Evolutionary conservation across 1,140 invertebrate genomes (phyloP).

Genomic region (Trypoxylus dichotomus): DNA sequence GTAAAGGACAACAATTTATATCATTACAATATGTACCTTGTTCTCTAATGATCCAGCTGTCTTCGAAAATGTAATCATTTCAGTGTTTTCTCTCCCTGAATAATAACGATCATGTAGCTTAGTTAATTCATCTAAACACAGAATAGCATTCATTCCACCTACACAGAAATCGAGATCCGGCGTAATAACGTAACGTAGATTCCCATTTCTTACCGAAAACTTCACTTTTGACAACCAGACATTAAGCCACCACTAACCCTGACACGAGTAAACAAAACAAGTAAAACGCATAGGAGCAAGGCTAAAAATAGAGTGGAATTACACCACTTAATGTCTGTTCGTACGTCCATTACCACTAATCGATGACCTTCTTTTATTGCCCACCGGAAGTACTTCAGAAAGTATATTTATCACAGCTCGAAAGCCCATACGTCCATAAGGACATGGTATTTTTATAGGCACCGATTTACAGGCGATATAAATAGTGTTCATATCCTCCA

Average conservation of each 20-base stretch:
- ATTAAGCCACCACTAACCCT: not conserved
- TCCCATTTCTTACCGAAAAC: not conserved
- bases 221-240: not conserved
- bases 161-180: too few relatives aligned
- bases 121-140: too few relatives aligned
- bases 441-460: conserved; percentile 7
- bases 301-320: conserved; percentile 6
- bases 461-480: not conserved
- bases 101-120: too few relatives aligned
- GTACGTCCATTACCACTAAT: conserved; percentile 12
- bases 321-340: not conserved
- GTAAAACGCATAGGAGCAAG: not conserved
- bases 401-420: not conserved
- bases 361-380: conserved; percentile 5
- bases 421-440: not conserved
- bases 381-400: conserved; percentile 8
- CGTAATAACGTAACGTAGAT: too few relatives aligned
- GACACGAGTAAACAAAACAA: not conserved
- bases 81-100: too few relatives aligned
- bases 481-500: too few relatives aligned
- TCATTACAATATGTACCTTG: too few relatives aligned
- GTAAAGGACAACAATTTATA: too few relatives aligned
- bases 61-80: too few relatives aligned
- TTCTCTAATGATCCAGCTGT: too few relatives aligned
- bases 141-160: too few relatives aligned